phyloP scores from a whole-genome alignment of 2,888 invertebrate genomes.

The Lamellibrachia satsuma region DNA sequence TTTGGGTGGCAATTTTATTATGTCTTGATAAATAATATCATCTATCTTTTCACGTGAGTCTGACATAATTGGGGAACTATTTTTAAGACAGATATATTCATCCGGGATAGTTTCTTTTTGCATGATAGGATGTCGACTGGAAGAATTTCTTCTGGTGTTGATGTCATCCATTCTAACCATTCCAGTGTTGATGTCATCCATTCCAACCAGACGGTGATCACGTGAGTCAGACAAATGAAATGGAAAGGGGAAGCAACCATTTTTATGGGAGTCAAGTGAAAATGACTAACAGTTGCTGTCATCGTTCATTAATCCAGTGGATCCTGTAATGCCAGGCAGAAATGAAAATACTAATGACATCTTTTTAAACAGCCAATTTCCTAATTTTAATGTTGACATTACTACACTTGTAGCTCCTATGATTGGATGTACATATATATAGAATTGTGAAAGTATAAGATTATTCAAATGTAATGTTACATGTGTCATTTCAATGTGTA shows the following conservation, averaged over 20 bases:
- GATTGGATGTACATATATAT: no score
- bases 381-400: no score
- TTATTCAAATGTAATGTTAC: no score
- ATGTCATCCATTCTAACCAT: neutral
- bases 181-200: neutral
- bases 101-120: neutral
- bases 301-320: neutral
- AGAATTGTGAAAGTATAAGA: no score
- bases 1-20: neutral
- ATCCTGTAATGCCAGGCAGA: neutral
- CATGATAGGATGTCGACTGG: neutral
- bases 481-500: no score
- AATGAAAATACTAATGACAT: neutral
- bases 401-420: no score
- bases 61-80: neutral
- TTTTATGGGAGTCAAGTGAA: neutral
- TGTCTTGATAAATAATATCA: neutral
- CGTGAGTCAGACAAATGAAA: neutral
- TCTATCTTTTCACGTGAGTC: neutral
- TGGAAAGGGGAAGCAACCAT: neutral
- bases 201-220: neutral
- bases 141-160: neutral
- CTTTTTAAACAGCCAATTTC: neutral
- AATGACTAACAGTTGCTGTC: neutral
- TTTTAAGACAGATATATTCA: no score